A percentile compares a stretch with the other conserved stretches of the same genome.
These are phyloP conservation scores for Dynastes maya DNA, from an alignment of 2,888 invertebrate genomes.

Conservation along the genomic window DNA sequence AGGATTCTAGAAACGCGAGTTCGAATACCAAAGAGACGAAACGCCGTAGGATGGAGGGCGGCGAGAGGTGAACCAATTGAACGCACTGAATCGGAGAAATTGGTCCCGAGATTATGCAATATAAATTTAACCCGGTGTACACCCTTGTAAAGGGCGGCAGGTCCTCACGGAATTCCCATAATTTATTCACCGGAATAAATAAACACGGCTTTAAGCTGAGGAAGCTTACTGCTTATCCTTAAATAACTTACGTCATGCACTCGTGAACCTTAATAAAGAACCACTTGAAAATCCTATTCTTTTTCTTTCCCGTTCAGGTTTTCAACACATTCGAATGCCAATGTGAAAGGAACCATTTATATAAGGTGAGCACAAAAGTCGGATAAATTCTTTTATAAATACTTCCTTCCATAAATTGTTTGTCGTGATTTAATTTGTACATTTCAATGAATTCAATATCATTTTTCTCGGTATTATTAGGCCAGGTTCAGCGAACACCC, in stretches of 20 bases:
- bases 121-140: constrained; percentile 50
- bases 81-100: constrained; percentile 49
- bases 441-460: too few relatives aligned
- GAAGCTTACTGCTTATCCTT: constrained; percentile 47
- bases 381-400: not conserved
- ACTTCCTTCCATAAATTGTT: not conserved
- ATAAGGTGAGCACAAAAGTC: constrained; percentile 4
- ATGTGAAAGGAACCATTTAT: not conserved
- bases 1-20: not conserved
- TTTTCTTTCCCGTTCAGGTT: not conserved
- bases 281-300: constrained; percentile 21
- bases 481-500: not conserved
- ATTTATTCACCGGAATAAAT: constrained; percentile 54
- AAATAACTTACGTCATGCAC: constrained; percentile 50
- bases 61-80: constrained; percentile 43
- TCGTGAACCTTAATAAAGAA: constrained; percentile 46
- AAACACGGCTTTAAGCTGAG: constrained; percentile 49
- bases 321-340: constrained; percentile 19
- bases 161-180: constrained; percentile 47
- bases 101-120: constrained; percentile 51
- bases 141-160: constrained; percentile 26
- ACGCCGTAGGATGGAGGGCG: constrained; percentile 2
- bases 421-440: not conserved
- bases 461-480: too few relatives aligned
- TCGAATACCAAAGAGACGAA: constrained; percentile 13